Base-by-base conservation (phyloP, 2,113 vertebrate genomes). In the Cavia aperea region DNA sequence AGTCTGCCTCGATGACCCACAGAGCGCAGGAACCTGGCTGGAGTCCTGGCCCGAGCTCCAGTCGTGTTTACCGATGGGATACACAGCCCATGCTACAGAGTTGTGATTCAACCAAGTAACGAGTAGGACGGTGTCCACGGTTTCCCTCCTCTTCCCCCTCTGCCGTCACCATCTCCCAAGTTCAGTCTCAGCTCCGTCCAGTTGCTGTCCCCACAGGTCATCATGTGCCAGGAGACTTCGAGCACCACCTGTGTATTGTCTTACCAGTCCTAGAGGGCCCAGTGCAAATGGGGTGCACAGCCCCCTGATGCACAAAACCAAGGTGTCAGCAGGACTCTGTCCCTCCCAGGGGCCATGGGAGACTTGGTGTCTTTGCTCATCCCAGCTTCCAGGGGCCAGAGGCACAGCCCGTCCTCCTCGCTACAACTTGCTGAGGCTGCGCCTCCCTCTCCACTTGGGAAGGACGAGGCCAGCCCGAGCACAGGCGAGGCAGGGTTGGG, bases 51-150 rank as follows among this genome's bases (percentile, higher is more conserved):
- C 26, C 16, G 4, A 24, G n/a, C n/a, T 23, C 68, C n/a, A 19
- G 19, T 11, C 19, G 19, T n/a, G 36, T 16, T 43, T 72, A 39
- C n/a, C 21, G n/a, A 43, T 11, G 19, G 70, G 19, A 39, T 39
- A 24, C 21, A 10, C 10, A 10, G 39, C 19, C n/a, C 3, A n/a
- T 24, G 11, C n/a, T 39, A 16, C 1, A 10, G 68, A 4, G 8
- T 2, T 21, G 68, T 11, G 68, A 21, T 39, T 43, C 70, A 72
- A 24, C 70, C n/a, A 43, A n/a, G 39, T 23, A 43, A 72, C 9
- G 1, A 9, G 4, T 7, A 72, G 8, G n/a, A 39, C 9, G 1
- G 8, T 19, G 5, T 21, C 68, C 18, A 11, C 1, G n/a, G n/a
- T 21, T 72, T 72, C 36, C 18, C 68, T 65, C 19, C 4, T 72